Conservation (phyloP, 92 coral and sea anemone species). For the Pocillopora grandis region DNA sequence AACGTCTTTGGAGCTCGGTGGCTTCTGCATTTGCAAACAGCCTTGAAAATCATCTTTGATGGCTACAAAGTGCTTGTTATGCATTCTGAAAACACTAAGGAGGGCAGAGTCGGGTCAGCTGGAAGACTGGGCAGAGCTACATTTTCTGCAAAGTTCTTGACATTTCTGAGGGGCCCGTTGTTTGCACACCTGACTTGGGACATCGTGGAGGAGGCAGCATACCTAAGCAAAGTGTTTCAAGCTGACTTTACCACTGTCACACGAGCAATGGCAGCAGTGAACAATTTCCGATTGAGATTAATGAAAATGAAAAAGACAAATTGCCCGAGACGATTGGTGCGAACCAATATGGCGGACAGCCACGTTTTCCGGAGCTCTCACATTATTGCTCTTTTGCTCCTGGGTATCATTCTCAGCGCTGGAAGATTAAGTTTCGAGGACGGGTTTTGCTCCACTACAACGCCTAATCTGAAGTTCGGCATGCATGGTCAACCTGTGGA, state of each 20-base stretch:
- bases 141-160: conserved; percentile 16
- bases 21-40: conserved; percentile 30
- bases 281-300: conserved; percentile 18
- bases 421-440: too few relatives aligned
- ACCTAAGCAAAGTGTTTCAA: conserved; percentile 20
- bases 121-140: conserved; percentile 27
- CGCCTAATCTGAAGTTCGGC: too few relatives aligned
- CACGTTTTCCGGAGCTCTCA: too few relatives aligned
- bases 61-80: conserved; percentile 7
- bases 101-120: conserved; percentile 21
- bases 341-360: too few relatives aligned
- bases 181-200: conserved; percentile 29
- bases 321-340: background rate
- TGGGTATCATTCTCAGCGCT: too few relatives aligned
- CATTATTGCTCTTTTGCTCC: too few relatives aligned
- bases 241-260: conserved; percentile 32
- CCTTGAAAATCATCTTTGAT: background rate
- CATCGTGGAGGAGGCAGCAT: conserved; percentile 30
- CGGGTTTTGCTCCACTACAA: too few relatives aligned
- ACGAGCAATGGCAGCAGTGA: conserved; percentile 21
- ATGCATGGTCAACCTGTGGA: too few relatives aligned
- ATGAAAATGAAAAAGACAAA: background rate
- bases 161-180: conserved; percentile 27
- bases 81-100: conserved; percentile 25
- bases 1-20: conserved; percentile 44